A percentile compares a stretch with the other conserved stretches of the same genome.
Conservation (phyloP, 53 echinoderm and acorn worm genomes). For the Luidia sarsii region DNA sequence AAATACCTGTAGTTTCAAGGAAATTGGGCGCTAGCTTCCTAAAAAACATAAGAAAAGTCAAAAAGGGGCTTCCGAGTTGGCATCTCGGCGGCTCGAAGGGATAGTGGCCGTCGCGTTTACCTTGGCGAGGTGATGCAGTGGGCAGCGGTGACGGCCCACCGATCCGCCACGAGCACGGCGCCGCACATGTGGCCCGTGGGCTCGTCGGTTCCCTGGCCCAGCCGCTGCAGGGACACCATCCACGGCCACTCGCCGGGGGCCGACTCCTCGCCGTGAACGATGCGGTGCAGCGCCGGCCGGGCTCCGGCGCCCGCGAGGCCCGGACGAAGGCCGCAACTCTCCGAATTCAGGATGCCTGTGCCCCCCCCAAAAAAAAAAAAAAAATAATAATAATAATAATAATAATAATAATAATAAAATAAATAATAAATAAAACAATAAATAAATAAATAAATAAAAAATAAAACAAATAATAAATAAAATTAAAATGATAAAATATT, state of each 20-base stretch:
- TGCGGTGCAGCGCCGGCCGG: background rate
- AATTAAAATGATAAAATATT: too few species aligned
- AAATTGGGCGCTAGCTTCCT: too few species aligned
- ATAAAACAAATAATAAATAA: too few species aligned
- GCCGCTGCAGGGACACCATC: slow-evolving; percentile 53
- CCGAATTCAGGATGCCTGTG: background rate
- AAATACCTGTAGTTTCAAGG: too few species aligned
- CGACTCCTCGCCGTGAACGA: slow-evolving; percentile 14
- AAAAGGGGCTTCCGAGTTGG: too few species aligned
- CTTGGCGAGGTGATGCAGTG: slow-evolving; percentile 55
- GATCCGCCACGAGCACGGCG: slow-evolving; percentile 47
- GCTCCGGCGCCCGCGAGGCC: background rate
- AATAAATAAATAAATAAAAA: too few species aligned
- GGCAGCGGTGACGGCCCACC: slow-evolving; percentile 68
- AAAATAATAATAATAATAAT: background rate
- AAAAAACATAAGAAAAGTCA: too few species aligned
- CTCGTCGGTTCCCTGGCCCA: background rate
- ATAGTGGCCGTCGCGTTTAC: background rate
- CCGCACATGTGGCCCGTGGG: slow-evolving; percentile 32
- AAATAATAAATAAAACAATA: too few species aligned
- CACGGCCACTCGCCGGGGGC: slow-evolving; percentile 65
- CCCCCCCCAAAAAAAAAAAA: too few species aligned
- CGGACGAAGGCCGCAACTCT: slow-evolving; percentile 5
- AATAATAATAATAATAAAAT: too few species aligned
- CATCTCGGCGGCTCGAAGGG: too few species aligned